Evolutionary conservation across 1,140 invertebrate species (phyloP), one percentile per base, ranked within the genome.

Genomic region (Laupala kohalensis): DNA sequence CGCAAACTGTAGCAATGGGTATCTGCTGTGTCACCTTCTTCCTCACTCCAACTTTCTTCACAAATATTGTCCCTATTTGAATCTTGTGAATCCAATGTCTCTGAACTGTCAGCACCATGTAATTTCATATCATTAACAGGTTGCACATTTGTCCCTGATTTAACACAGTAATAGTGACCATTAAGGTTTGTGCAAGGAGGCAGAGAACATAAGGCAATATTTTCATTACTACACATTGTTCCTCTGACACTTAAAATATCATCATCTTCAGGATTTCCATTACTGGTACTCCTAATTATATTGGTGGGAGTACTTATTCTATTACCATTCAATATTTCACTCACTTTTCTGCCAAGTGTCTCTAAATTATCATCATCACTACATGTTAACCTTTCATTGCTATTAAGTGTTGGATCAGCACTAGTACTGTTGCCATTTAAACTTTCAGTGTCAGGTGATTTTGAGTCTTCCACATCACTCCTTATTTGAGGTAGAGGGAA

Each of bases 11-110:
- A 73, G 73, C 80, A 78, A 5, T 78, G 77, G 62, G 76, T 77
- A 29, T 79, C 77, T 4, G 28, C 27, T 24, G 27, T 53, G 19
- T 64, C 70, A 25, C 78, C 80, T 75, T 82, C 81, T 67, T 81
- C 80, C 71, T 81, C 79, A 5, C 81, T 81, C 77, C 78, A 81
- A 26, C 74, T 74, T 30, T 76, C 74, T 25, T 75, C 73, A 66
- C 69, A 72, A 23, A 73, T 66, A 70, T 76, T 74, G 53, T 77
- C 76, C 19, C 73, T 64, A 30, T 74, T 74, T 25, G 75, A 74
- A n/a, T 68, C 74, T 30, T 71, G 69, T 2, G 75, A 76, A 27
- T 76, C 76, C 15, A 76, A 65, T 4, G 75, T 76, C 27, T 75
- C 76, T 53, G 75, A 74, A 67, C 75, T 77, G 24, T 74, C 75